These are phyloP conservation scores for Orchesellides sinensis DNA, from an alignment of 2,888 invertebrate genomes.

Conservation along the genomic window DNA sequence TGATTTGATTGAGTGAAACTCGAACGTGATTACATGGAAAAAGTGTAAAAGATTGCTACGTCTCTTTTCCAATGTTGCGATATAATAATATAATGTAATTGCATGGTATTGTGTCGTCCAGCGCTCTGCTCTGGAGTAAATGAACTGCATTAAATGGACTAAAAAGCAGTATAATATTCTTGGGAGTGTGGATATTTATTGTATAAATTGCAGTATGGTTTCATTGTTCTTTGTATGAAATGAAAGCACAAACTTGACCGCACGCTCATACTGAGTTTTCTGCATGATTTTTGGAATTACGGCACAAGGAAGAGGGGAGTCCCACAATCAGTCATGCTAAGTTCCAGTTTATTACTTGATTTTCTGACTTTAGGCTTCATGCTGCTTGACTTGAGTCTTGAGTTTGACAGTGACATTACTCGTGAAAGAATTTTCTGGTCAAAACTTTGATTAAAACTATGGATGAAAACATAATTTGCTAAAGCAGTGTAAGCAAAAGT, in stretches of 20 bases:
- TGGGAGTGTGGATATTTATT: background rate
- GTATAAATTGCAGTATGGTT: background rate
- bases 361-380: background rate
- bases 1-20: slow-evolving; percentile 1
- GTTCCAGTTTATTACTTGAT: background rate
- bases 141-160: background rate
- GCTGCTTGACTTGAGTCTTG: background rate
- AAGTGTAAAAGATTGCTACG: background rate
- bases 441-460: too few relatives aligned
- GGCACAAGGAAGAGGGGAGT: background rate
- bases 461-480: too few relatives aligned
- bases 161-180: background rate
- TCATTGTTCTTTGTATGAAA: background rate
- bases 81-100: too few relatives aligned
- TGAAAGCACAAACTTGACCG: background rate
- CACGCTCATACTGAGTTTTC: background rate
- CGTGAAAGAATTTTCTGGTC: too few relatives aligned
- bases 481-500: too few relatives aligned
- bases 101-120: background rate
- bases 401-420: background rate
- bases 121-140: background rate
- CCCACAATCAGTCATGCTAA: background rate
- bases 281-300: background rate
- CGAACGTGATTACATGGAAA: background rate
- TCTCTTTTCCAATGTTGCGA: too few relatives aligned